Evolutionary conservation across 2,888 invertebrate genomes (phyloP).

Genomic region (Zaprionus obscuricornis): DNA sequence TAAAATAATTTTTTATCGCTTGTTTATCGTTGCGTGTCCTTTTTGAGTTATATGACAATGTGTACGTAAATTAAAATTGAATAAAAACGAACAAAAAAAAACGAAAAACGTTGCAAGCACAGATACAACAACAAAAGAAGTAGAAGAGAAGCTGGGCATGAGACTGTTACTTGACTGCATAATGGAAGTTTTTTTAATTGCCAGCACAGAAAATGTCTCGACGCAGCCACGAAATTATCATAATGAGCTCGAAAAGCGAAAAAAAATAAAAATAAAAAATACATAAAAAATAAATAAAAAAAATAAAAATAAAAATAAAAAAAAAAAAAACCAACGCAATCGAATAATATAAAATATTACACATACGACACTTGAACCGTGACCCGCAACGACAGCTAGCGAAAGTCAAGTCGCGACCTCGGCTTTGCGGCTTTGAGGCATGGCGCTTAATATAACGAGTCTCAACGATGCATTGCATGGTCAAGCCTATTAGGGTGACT

Average conservation of each 20-base stretch:
- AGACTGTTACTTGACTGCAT: slow-evolving; percentile 59
- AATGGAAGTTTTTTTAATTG: slow-evolving; percentile 73
- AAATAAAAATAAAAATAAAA: slow-evolving; percentile 8
- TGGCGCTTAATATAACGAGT: not conserved
- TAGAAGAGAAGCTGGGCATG: slow-evolving; percentile 13
- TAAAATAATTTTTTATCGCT: slow-evolving; percentile 73
- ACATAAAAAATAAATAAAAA: slow-evolving; percentile 17
- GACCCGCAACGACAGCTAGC: slow-evolving; percentile 41
- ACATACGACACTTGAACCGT: slow-evolving; percentile 47
- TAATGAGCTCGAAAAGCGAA: slow-evolving; percentile 50
- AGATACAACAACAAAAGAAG: slow-evolving; percentile 2
- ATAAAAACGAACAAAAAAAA: slow-evolving; percentile 39
- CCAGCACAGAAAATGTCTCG: slow-evolving; percentile 57
- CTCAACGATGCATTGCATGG: not conserved
- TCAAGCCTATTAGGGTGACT: not conserved
- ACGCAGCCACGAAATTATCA: slow-evolving; percentile 60
- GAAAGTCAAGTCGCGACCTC: slow-evolving; percentile 29
- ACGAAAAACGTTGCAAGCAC: slow-evolving; percentile 33
- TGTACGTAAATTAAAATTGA: slow-evolving; percentile 72
- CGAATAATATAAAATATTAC: slow-evolving; percentile 49
- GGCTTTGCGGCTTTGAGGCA: slow-evolving; percentile 16
- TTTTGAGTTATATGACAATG: slow-evolving; percentile 65
- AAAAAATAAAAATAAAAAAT: not conserved
- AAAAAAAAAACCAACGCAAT: slow-evolving; percentile 22
- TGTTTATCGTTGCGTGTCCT: slow-evolving; percentile 64